Base-by-base conservation (phyloP, 2,888 invertebrate genomes). In the Nebria brevicollis region DNA sequence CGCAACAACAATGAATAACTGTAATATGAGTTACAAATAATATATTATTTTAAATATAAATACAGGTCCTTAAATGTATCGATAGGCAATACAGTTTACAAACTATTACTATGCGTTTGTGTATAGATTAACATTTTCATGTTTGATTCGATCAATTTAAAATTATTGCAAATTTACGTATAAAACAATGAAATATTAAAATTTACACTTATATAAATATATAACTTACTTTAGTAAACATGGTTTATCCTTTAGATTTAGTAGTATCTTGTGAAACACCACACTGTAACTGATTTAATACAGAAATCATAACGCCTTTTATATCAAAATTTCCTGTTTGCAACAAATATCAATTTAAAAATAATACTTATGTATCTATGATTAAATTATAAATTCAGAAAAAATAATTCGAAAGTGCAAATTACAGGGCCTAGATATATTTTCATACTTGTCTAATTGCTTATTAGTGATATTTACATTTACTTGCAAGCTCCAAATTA, bases 191-290 rank as follows among this genome's bases (percentile, higher is more conserved):
- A 34, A 34, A 34, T 2, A n/a, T 65, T 65, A 65, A 65, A 65
- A 20, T 1, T 15, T 72, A 13, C n/a, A 26, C n/a, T 5, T 25
- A 72, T 72, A 72, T 15, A 11, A 10, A 11, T 20, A 72, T 20
- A 72, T 20, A 11, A 15, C 76, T 77, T 66, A 77, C 76, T 68
- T 77, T 77, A 8, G 76, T 66, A 77, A 20, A 77, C 76, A 77
- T 77, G 66, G 6, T 68, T 25, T 68, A 68, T 68, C 15, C 25
- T 25, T n/a, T 68, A 68, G 25, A 15, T 68, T 68, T 66, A 66
- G 76, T 54, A 3, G 54, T 54, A 54, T 54, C 54, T 54, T 11
- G 1, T 54, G 42, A 77, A 65, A 68, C 66, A 77, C 76, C 42
- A 42, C 66, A 77, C 76, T 42, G 68, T 11, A 66, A 77, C 76